phyloP scores from a whole-genome alignment of 2,113 vertebrate genomes.

The Cacatua alba region DNA sequence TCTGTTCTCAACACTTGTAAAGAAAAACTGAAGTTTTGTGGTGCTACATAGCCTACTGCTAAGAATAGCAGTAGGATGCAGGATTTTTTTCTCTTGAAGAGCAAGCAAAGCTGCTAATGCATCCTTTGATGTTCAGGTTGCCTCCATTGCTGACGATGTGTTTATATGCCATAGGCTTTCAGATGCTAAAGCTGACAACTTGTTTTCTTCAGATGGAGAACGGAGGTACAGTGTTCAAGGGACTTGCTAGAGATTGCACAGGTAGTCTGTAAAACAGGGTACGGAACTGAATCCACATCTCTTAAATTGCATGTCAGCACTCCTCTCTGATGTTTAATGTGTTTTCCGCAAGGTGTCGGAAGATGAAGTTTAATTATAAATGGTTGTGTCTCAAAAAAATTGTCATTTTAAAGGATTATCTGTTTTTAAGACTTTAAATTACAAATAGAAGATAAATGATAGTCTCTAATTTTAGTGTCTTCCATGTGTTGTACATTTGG shows the following conservation, averaged over 20 bases:
- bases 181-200: not conserved
- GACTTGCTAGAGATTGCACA: not conserved
- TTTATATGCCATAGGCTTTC: not conserved
- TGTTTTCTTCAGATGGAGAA: not conserved
- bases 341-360: not conserved
- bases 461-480: not conserved
- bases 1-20: not conserved
- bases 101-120: not conserved
- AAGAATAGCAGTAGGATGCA: not conserved
- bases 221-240: not conserved
- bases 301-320: accelerated
- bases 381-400: not conserved
- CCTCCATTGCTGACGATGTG: not conserved
- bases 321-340: not conserved
- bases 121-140: not conserved
- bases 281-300: not conserved
- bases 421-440: not conserved
- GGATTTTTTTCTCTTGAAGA: not conserved
- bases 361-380: not conserved
- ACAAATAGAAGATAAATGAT: not conserved
- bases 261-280: not conserved
- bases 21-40: not conserved
- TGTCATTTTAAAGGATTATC: not conserved
- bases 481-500: not conserved
- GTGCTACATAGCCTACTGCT: not conserved